Evolutionary conservation across 1,140 invertebrate genomes (phyloP).

Genomic region (Proales similis): DNA sequence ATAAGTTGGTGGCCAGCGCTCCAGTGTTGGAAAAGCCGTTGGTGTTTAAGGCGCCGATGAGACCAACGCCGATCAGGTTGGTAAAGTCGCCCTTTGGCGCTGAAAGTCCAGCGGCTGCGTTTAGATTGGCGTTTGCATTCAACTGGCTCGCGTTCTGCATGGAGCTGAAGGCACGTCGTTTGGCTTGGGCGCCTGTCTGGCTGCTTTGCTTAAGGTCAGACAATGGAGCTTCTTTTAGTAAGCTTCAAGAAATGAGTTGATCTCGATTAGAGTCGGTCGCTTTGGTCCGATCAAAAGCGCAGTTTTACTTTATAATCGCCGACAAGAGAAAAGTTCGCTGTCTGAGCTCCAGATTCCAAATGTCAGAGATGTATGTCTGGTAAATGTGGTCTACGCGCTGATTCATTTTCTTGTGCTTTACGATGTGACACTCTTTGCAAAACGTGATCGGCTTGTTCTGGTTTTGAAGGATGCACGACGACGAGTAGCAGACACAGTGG

Average conservation of each 20-base stretch:
- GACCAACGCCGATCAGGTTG: conserved; percentile 36
- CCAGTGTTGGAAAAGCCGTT: conserved; percentile 35
- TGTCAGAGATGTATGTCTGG: conserved; percentile 60
- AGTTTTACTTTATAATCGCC: conserved; percentile 16
- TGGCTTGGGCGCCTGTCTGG: background rate
- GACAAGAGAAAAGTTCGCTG: conserved; percentile 1
- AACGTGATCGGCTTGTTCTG: conserved; percentile 88
- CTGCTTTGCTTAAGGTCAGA: conserved; percentile 38
- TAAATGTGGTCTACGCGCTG: conserved; percentile 41
- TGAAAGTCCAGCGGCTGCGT: too few species aligned
- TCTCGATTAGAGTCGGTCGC: background rate
- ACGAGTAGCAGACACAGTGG: conserved; percentile 88
- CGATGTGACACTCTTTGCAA: conserved; percentile 58
- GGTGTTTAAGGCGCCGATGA: conserved; percentile 30
- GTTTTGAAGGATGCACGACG: conserved; percentile 90
- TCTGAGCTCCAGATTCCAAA: conserved; percentile 40
- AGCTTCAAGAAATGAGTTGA: conserved; percentile 41
- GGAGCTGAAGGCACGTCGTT: background rate
- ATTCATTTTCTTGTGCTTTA: conserved; percentile 21
- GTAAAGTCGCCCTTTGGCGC: conserved; percentile 39
- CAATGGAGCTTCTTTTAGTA: conserved; percentile 52
- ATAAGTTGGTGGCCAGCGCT: conserved; percentile 15
- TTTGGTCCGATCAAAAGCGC: background rate
- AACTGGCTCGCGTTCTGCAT: too few species aligned
- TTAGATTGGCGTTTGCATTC: too few species aligned